Conservation (phyloP, 2,113 vertebrate species). For the Lepus europaeus region DNA sequence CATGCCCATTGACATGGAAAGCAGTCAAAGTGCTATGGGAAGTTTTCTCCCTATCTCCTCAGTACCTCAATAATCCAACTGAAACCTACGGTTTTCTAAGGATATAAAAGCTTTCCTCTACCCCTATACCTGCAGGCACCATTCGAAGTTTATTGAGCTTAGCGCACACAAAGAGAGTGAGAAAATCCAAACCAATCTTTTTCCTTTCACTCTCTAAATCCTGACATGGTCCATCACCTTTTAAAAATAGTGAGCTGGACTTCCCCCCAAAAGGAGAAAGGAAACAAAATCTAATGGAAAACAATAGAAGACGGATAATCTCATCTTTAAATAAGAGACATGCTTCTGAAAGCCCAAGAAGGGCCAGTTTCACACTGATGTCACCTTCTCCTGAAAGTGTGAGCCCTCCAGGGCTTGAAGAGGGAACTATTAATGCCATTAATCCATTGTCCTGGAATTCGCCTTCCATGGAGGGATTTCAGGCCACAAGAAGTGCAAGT, state of each 20-base stretch:
- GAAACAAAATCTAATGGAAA: conserved; percentile 90
- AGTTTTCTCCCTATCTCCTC: conserved; percentile 81
- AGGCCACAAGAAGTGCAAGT: conserved; percentile 65
- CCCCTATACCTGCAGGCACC: conserved; percentile 86
- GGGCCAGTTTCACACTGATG: conserved; percentile 92
- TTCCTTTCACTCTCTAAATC: conserved; percentile 91
- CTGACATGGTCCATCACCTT: conserved; percentile 93
- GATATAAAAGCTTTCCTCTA: conserved; percentile 85
- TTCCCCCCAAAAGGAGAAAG: conserved; percentile 87
- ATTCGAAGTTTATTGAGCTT: conserved; percentile 87
- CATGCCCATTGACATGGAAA: conserved; percentile 86
- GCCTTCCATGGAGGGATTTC: conserved; percentile 80
- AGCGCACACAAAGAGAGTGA: conserved; percentile 83
- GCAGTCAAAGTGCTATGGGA: conserved; percentile 82
- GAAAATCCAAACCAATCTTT: conserved; percentile 90
- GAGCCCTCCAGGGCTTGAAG: conserved; percentile 83
- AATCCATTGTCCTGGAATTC: conserved; percentile 80
- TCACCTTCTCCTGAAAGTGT: conserved; percentile 90
- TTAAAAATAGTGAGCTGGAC: conserved; percentile 91
- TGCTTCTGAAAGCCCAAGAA: conserved; percentile 91
- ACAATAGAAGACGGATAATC: conserved; percentile 92
- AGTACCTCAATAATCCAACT: conserved; percentile 82
- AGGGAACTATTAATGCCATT: conserved; percentile 82
- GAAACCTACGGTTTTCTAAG: conserved; percentile 84
- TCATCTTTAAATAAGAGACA: conserved; percentile 94